Evolutionary conservation across 2,888 invertebrate species (phyloP).

Genomic region (Xestia ashworthii): DNA sequence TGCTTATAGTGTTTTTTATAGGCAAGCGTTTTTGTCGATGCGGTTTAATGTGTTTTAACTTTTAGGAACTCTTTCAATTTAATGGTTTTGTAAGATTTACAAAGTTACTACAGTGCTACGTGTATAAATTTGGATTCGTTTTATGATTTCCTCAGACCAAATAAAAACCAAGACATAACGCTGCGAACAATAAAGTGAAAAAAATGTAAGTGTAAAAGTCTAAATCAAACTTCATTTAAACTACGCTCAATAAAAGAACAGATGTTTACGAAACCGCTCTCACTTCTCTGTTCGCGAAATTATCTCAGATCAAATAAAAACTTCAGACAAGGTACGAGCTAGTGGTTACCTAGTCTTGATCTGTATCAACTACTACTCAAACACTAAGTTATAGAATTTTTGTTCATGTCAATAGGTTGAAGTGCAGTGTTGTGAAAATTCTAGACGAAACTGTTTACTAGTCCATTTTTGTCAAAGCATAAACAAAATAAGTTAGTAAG

Average conservation of each 20-base stretch:
- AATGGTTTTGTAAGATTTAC: not conserved
- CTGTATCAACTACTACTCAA: not conserved
- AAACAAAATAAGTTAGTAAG: not conserved
- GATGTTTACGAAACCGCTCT: too few relatives aligned
- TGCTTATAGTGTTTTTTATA: conserved; percentile 38
- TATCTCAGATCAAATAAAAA: too few relatives aligned
- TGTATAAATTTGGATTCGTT: not conserved
- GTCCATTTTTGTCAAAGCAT: not conserved
- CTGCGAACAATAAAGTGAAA: too few relatives aligned
- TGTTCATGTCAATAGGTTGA: not conserved
- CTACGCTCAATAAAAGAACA: too few relatives aligned
- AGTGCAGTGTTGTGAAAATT: not conserved
- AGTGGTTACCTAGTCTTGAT: not conserved
- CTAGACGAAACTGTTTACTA: not conserved
- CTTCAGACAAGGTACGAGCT: not conserved
- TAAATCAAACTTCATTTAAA: too few relatives aligned
- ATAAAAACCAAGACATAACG: too few relatives aligned
- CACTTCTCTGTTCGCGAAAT: too few relatives aligned
- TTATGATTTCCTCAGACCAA: not conserved
- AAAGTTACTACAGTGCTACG: not conserved
- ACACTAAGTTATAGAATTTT: too few relatives aligned
- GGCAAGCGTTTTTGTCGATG: conserved; percentile 29
- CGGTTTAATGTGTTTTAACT: conserved; percentile 25
- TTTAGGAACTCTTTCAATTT: not conserved
- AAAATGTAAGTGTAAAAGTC: too few relatives aligned